Evolutionary conservation across 2,797 vertebrate genomes (phyloP), one percentile per base, ranked within the genome.

Genomic region (Natrix natrix): DNA sequence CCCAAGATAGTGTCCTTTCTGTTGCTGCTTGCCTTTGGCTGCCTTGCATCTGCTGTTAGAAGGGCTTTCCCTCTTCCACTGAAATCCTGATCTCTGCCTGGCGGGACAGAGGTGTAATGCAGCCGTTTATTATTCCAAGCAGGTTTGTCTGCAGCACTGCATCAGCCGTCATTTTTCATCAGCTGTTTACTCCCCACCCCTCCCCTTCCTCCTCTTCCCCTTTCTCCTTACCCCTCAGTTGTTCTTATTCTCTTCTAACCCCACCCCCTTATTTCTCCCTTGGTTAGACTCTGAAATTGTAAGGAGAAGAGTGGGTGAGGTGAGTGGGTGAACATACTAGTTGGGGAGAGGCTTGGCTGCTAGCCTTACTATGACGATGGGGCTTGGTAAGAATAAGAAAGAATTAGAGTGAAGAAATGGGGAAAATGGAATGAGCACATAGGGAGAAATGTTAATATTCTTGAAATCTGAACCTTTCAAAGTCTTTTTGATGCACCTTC

Each of bases 111-210:
- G 95, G 90, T 93, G 93, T 93, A 16, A 87, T 48, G 54, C 83
- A 91, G 94, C 96, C 96, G 94, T 98, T 99, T 98, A 98, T 98
- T 98, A 98, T 99, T 98, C 98, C 95, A 98, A 98, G 98, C 98
- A 98, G 98, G 98, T 99, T 98, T 97, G 97, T 97, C 98, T 98
- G 98, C 98, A 98, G 98, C 97, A 98, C 97, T 97, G 52, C 91
- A 48, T 93, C 52, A 87, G 91, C 90, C 43, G 16, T 92, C 0
- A 93, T 93, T 96, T 95, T 96, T 93, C 24, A 60, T 92, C 95
- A 93, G 95, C 92, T 87, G 22, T 94, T 91, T 37, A 93, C 94
- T 94, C 92, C 93, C 89, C 10, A 83, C 48, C 5, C 86, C 43
- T 43, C 43, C 43, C 2, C 43, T 2, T 26, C 92, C 66, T 59